These are phyloP conservation scores for Thamnophis elegans DNA, from an alignment of 2,797 vertebrate species.

Conservation along the genomic window DNA sequence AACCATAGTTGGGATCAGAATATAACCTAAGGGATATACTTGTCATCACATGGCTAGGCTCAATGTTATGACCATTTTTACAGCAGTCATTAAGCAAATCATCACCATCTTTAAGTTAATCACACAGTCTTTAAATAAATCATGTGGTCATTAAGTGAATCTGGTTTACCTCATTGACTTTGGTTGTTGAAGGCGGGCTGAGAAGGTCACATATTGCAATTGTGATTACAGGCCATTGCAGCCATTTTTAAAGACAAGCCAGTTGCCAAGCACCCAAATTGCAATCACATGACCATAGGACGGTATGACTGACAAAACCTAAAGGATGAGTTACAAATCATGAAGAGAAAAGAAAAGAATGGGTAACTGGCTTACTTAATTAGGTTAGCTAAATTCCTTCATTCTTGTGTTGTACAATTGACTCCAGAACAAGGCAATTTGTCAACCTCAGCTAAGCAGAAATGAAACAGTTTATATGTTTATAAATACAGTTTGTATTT, in stretches of 20 bases:
- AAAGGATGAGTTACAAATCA: not conserved
- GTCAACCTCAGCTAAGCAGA: constrained; percentile 20
- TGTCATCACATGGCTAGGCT: not conserved
- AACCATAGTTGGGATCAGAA: not conserved
- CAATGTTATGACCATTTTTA: not conserved
- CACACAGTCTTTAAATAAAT: not conserved
- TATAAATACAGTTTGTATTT: not conserved
- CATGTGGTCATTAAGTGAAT: not conserved
- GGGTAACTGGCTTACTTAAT: not conserved
- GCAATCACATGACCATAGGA: not conserved
- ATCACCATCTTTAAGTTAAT: not conserved
- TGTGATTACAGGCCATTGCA: not conserved
- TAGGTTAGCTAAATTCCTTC: constrained; percentile 13
- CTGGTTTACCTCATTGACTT: not conserved
- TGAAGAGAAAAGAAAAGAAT: not conserved
- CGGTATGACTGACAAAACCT: not conserved
- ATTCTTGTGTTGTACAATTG: constrained; percentile 16
- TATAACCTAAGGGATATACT: not conserved
- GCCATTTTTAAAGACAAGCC: not conserved
- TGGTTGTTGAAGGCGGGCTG: not conserved
- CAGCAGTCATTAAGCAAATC: not conserved
- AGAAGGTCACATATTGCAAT: not conserved
- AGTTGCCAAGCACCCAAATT: not conserved
- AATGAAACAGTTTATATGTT: constrained; percentile 21
- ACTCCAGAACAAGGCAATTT: constrained; percentile 5